Evolutionary conservation across 2,888 invertebrate species (phyloP).

Genomic region (Drosophila helvetica): DNA sequence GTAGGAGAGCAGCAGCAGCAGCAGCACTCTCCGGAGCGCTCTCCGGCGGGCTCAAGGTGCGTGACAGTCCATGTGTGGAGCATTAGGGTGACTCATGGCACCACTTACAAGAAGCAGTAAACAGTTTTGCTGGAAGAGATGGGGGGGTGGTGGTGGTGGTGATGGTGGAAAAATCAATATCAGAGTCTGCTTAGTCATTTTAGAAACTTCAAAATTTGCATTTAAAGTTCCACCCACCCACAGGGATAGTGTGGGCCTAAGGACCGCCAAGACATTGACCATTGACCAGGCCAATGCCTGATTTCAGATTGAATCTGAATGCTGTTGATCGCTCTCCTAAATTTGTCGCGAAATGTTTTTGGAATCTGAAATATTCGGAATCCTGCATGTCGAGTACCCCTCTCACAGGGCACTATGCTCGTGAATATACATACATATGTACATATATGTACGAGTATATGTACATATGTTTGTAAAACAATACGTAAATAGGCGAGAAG

Average conservation of each 20-base stretch:
- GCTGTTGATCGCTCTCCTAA: not conserved
- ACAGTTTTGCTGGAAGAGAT: not conserved
- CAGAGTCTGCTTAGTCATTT: constrained; percentile 57
- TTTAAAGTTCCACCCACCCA: not conserved
- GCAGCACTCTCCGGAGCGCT: constrained; percentile 7
- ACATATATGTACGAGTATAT: not conserved
- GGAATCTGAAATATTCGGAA: constrained; percentile 30
- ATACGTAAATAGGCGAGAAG: constrained; percentile 23
- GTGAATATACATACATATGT: too few relatives aligned
- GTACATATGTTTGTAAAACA: constrained; percentile 15
- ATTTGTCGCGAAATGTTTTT: constrained; percentile 13
- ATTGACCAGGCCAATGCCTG: not conserved
- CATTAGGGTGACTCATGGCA: constrained; percentile 69
- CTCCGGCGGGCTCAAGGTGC: constrained; percentile 2
- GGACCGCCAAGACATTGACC: not conserved
- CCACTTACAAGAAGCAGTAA: constrained; percentile 19
- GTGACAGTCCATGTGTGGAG: constrained; percentile 9
- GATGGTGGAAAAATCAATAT: constrained; percentile 61
- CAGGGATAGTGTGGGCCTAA: not conserved
- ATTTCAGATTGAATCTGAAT: not conserved
- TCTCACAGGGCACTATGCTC: not conserved
- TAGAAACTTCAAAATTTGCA: constrained; percentile 25
- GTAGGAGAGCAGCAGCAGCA: too few relatives aligned
- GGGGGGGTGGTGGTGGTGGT: not conserved
- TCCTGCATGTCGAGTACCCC: constrained; percentile 43